Evolutionary conservation across 2,113 vertebrate genomes (phyloP), one percentile per base, ranked within the genome.

Genomic region (Heptranchias perlo): DNA sequence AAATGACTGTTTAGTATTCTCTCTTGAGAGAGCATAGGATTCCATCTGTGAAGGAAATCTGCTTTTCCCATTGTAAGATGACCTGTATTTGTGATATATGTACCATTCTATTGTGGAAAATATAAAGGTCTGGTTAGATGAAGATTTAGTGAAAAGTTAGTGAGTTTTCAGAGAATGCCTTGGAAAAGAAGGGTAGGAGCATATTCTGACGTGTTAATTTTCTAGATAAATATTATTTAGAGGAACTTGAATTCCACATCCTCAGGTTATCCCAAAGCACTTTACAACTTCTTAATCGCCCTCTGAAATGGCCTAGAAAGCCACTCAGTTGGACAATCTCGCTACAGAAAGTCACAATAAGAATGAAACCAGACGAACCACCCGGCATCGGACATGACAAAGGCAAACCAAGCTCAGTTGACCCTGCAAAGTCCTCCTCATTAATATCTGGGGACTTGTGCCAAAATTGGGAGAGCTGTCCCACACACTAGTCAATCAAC

Each of bases 51-150:
- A 62, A 93, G 35, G 58, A 93, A 93, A 62, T 62, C 89, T 92
- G 89, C 89, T 62, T 93, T 62, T 64, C 89, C 39, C 35, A 64
- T 61, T 93, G 35, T 93, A 62, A 93, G 61, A 93, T 93, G 89
- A 93, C 8, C 35, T 62, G 54, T 93, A n/a, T 62, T 93, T 62
- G 23, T 62, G 23, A 93, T 93, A 35, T 61, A 16, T 62, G 16
- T 92, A 62, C 87, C 54, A 62, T 18, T 39, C 58, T n/a, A 10
- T 93, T 93, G 58, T 93, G 89, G 61, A 64, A 93, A 62, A 61
- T n/a, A 11, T 54, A 54, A 89, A 84, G 25, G 21, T 23, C 10
- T 87, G 39, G 4, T 82, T 82, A 23, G 78, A 47, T 39, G 39
- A 14, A 82, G 78, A 82, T 91, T 91, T 14, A 93, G 89, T 93